Evolutionary conservation across 2,888 invertebrate genomes (phyloP), one percentile per base, ranked within the genome.

Genomic region (Thereva nobilitata): DNA sequence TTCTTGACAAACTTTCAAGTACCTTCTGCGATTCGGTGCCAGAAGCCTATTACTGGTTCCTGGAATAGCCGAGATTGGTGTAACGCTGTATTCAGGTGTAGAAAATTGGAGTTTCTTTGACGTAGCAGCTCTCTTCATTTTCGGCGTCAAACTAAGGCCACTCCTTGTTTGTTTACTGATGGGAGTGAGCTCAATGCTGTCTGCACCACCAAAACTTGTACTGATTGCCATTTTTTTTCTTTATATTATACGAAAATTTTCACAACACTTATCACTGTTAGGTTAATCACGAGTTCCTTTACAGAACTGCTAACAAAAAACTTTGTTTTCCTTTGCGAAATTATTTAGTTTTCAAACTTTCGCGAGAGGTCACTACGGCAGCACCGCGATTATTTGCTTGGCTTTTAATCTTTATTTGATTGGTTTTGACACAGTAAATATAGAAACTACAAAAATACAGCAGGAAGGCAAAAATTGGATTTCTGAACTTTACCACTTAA

Each of bases 71-170:
- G 71, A 67, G 41, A 72, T 71, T 53, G 70, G 70, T 47, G 70
- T 70, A 7, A 72, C 65, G 56, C 71, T 66, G 47, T 66, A 72
- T 64, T 72, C 72, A 40, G 72, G 72, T 53, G 70, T 72, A 12
- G 72, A 63, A 57, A 72, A 72, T 63, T 72, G 72, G 54, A 72
- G 49, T 54, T 71, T 71, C 56, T 72, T 72, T 12, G 70, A 67
- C 7, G 70, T 64, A 7, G 59, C 67, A 6, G 70, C 69, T 34
- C 71, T 57, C 53, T 70, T 72, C 69, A 70, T 69, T 63, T 71
- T 72, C 47, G 72, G 70, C 40, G 72, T 71, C 53, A 70, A 57
- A 61, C 42, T 70, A 23, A 68, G 12, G 8, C 67, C 64, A 49
- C 64, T 59, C 45, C 37, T 61, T 37, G 67, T 37, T 53, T 65